Evolutionary conservation across 2,888 invertebrate genomes (phyloP), one percentile per base, ranked within the genome.

Genomic region (Clanis bilineata): DNA sequence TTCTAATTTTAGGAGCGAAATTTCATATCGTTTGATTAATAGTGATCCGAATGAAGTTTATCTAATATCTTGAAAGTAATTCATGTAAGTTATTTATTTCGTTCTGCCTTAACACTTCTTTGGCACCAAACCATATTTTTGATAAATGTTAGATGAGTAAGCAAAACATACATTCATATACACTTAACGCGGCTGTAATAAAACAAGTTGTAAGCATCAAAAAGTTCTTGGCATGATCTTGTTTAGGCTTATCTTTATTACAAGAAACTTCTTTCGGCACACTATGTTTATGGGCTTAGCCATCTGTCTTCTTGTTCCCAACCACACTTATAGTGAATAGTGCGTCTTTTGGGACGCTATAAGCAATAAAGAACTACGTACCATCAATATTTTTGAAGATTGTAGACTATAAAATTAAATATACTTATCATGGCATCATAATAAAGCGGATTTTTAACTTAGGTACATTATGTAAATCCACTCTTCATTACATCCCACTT

Each of bases 181-280:
- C 32, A 51, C 51, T 51, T 51, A 51, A 32, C 51, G 32, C 18
- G 15, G 25, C 23, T 18, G 41, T 51, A 51, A 51, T 51, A 51
- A 51, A 51, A 51, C 18, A 51, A 51, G 51, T 51, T 51, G 51
- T 51, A 51, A 45, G 51, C 51, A 51, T 51, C 51, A 51, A 51
- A 47, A 51, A 51, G 32, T 51, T 51, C 32, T 51, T 51, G 51
- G 51, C 51, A 51, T 51, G 32, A 51, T 51, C 32, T 51, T 51
- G 18, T 32, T 32, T 51, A 32, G 28, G 51, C 43, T 41, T 57
- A 57, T 57, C 56, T 57, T 57, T 57, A 57, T 43, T 41, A 57
- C 28, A 32, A 28, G 41, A 57, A 57, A 57, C 56, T 43, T 57
- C 39, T 43, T 41, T 57, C 43, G 39, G 22, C 43, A 25, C 28